Evolutionary conservation across 2,888 invertebrate species (phyloP).

Genomic region (Cyaniris semiargus): DNA sequence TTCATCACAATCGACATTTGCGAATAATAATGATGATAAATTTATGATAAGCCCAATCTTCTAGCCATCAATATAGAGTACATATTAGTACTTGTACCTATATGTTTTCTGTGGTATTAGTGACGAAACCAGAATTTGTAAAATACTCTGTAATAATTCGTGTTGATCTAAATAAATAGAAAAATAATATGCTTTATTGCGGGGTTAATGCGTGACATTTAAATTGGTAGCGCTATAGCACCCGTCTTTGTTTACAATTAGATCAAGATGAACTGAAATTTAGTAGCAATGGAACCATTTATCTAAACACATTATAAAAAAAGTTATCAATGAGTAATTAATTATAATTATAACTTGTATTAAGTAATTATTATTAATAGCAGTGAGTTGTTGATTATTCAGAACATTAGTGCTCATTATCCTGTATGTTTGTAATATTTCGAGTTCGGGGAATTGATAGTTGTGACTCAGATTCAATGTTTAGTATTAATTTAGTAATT

Average conservation of each 20-base stretch:
- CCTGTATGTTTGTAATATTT: slow-evolving; percentile 26
- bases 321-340: not conserved
- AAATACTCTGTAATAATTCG: too few species aligned
- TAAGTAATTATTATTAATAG: not conserved
- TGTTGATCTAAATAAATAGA: too few species aligned
- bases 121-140: too few species aligned
- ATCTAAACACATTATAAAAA: not conserved
- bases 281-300: not conserved
- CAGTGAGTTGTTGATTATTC: not conserved
- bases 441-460: slow-evolving; percentile 32
- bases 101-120: too few species aligned
- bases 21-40: too few species aligned
- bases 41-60: too few species aligned
- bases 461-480: slow-evolving; percentile 30
- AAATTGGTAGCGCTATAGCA: too few species aligned
- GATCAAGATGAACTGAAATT: not conserved
- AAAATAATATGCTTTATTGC: too few species aligned
- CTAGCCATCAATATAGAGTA: too few species aligned
- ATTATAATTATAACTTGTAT: not conserved
- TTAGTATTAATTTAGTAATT: slow-evolving; percentile 31
- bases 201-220: too few species aligned
- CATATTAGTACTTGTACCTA: too few species aligned
- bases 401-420: slow-evolving; percentile 19
- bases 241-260: not conserved
- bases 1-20: not conserved